A percentile compares a stretch with the other conserved stretches of the same genome.
phyloP scores from a whole-genome alignment of 2,888 invertebrate genomes.

The Megalurothrips usitatus region DNA sequence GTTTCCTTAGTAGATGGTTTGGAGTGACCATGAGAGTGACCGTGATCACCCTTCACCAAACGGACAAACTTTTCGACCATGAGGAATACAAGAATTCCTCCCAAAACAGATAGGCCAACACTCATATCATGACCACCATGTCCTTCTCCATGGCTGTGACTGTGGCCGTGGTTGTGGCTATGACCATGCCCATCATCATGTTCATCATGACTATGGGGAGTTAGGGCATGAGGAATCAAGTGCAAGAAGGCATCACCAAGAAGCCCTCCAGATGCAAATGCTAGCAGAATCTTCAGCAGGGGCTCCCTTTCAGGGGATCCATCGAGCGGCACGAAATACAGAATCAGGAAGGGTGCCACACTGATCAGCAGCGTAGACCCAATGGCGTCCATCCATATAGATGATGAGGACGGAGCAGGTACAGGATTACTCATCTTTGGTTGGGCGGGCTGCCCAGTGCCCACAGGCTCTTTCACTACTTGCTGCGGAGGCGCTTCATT shows the following conservation, averaged over 20 bases:
- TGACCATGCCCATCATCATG: conserved; percentile 43
- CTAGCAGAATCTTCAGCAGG: conserved; percentile 80
- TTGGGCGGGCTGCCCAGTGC: conserved; percentile 3
- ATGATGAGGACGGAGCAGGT: conserved; percentile 40
- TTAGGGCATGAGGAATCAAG: conserved; percentile 92
- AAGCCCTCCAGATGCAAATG: conserved; percentile 92
- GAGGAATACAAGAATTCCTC: conserved; percentile 88
- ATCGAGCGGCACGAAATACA: conserved; percentile 90
- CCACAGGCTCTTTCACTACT: conserved; percentile 31
- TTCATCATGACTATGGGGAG: conserved; percentile 50
- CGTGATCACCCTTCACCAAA: conserved; percentile 76
- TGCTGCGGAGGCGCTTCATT: conserved; percentile 47
- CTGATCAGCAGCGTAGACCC: conserved; percentile 91
- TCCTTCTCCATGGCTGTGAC: conserved; percentile 54
- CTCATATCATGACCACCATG: conserved; percentile 66
- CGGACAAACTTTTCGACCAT: conserved; percentile 90
- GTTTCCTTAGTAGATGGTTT: conserved; percentile 34
- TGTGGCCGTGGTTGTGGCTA: conserved; percentile 45
- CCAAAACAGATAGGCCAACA: conserved; percentile 90
- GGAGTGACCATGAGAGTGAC: conserved; percentile 61
- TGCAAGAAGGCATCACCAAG: conserved; percentile 98
- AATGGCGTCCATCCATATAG: conserved; percentile 74
- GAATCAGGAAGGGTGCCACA: conserved; percentile 86
- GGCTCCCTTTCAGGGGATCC: conserved; percentile 78
- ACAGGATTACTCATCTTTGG: conserved; percentile 36